A percentile compares a stretch with the other conserved stretches of the same genome.
These are phyloP conservation scores for Pyrocoelia pectoralis DNA, from an alignment of 2,888 invertebrate genomes.

Conservation along the genomic window DNA sequence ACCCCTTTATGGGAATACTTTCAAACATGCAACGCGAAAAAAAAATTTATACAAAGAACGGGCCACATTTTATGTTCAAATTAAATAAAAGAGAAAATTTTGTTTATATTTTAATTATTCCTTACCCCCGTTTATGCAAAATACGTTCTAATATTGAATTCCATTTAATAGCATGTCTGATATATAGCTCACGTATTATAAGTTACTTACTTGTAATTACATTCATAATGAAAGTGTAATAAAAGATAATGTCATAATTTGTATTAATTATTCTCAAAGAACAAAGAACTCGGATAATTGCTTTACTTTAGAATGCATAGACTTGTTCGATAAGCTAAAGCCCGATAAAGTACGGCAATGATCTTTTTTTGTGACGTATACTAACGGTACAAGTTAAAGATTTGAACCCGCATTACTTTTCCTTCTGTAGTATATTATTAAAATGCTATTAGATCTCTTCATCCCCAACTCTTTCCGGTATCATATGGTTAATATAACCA, in stretches of 20 bases:
- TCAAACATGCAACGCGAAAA: conserved; percentile 47
- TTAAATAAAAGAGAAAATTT: not conserved
- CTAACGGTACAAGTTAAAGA: too few relatives aligned
- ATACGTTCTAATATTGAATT: not conserved
- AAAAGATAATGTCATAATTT: conserved; percentile 1
- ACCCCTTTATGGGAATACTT: conserved; percentile 53
- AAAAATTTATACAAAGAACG: conserved; percentile 23
- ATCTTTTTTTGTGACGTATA: too few relatives aligned
- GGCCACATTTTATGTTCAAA: not conserved
- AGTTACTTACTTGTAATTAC: not conserved
- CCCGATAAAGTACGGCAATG: not conserved
- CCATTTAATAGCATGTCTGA: not conserved
- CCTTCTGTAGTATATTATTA: too few relatives aligned
- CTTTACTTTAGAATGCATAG: not conserved
- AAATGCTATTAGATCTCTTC: not conserved
- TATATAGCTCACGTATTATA: not conserved
- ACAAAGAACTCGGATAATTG: conserved; percentile 1
- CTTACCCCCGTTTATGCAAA: not conserved
- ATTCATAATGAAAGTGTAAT: not conserved
- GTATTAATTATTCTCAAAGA: not conserved
- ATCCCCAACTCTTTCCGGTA: not conserved
- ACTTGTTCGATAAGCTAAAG: not conserved
- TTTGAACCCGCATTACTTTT: too few relatives aligned
- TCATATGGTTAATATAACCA: not conserved
- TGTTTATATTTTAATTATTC: conserved; percentile 1